Evolutionary conservation across 2,888 invertebrate species (phyloP), one percentile per base, ranked within the genome.

Genomic region (Lacanobia wlatinum): DNA sequence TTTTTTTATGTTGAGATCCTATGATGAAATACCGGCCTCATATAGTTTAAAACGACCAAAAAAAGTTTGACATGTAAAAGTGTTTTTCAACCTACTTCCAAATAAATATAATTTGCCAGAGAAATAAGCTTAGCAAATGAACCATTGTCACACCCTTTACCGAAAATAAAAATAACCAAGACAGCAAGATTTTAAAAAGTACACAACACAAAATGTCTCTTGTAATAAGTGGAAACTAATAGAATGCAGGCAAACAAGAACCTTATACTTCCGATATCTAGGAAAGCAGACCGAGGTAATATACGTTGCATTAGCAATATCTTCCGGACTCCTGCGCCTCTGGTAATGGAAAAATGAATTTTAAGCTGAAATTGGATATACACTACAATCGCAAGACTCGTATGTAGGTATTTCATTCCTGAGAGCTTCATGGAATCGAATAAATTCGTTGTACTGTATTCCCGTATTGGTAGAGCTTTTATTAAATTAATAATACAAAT

Each of bases 341-440:
- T 76, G 66, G 78, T 79, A 72, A 65, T 62, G 28, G 76, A 80
- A 80, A 78, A 79, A 79, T 76, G 56, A 64, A 71, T 70, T 75
- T 48, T n/a, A 48, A 63, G 59, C 48, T 66, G 59, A 67, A 71
- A 80, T 79, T 76, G 66, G 58, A 69, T 76, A 48, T 62, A 76
- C n/a, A 56, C 63, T 53, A 80, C 66, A 70, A 59, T 72, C 46
- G 48, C 50, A 76, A 62, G 40, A 38, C 60, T 60, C 48, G 18
- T 64, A 52, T 66, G 50, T 67, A 23, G 38, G 67, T 77, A 80
- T 77, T 73, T 81, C 62, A 73, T 69, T 81, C 70, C 38, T 56
- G 63, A 60, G 28, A 64, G 60, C 60, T 79, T 56, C 52, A 21
- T 61, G n/a, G 52, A 76, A 76, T 76, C 23, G 66, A 80, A 60